phyloP scores from a whole-genome alignment of 1,140 invertebrate genomes.

The Psix sp. region DNA sequence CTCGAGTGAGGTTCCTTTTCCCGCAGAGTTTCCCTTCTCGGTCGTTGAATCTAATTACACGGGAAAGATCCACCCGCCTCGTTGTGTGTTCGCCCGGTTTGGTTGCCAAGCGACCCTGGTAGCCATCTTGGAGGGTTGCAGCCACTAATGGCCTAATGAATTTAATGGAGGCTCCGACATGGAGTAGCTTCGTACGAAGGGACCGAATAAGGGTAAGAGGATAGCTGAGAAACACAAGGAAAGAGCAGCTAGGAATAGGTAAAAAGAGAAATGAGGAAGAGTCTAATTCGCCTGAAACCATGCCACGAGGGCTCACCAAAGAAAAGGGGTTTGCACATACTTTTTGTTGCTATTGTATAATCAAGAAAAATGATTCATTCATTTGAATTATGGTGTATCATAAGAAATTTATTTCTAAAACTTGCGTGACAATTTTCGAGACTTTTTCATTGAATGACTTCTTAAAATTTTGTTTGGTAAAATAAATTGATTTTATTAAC shows the following conservation, averaged over 20 bases:
- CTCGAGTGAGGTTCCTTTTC: constrained; percentile 43
- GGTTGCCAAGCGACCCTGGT: constrained; percentile 75
- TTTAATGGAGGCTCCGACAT: constrained; percentile 76
- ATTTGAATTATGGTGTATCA: no score
- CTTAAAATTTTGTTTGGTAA: no score
- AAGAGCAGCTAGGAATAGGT: constrained; percentile 34
- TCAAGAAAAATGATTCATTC: constrained; percentile 24
- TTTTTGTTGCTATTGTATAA: constrained; percentile 3
- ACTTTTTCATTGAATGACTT: no score
- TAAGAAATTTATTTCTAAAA: no score
- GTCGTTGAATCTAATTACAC: constrained; percentile 70
- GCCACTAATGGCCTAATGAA: constrained; percentile 78
- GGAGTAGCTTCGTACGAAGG: constrained; percentile 66
- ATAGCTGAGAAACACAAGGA: constrained; percentile 57
- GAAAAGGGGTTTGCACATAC: constrained; percentile 8
- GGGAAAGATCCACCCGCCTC: constrained; percentile 64
- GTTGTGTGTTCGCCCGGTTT: constrained; percentile 59
- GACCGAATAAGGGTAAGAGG: constrained; percentile 59
- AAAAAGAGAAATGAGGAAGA: constrained; percentile 51
- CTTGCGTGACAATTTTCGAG: no score
- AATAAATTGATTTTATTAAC: no score
- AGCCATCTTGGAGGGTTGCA: constrained; percentile 78
- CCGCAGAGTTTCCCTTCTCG: constrained; percentile 55
- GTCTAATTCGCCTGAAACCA: constrained; percentile 52
- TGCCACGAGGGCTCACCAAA: constrained; percentile 20